Percentiles rank a stretch among this genome's conserved stretches.
phyloP scores from a whole-genome alignment of 2,797 vertebrate genomes.

The Sparidentex hasta region DNA sequence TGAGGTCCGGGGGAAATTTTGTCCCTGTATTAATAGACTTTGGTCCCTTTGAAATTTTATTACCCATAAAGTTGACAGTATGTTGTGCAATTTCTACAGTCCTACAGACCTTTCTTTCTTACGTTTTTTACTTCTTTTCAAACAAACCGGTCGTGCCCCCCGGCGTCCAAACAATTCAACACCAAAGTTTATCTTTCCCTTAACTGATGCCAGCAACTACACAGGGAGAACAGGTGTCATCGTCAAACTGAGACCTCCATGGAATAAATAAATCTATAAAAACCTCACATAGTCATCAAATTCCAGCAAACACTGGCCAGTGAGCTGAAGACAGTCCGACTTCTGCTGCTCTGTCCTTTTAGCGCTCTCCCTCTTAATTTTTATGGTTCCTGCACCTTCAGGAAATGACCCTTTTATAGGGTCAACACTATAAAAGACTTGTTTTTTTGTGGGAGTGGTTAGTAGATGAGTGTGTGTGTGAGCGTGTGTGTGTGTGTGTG shows the following conservation, averaged over 20 bases:
- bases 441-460: constrained; percentile 87
- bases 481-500: constrained; percentile 67
- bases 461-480: constrained; percentile 77
- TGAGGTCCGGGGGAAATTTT: constrained; percentile 88
- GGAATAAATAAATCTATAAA: constrained; percentile 87
- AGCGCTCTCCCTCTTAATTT: constrained; percentile 88
- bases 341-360: constrained; percentile 85
- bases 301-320: constrained; percentile 82
- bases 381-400: constrained; percentile 96
- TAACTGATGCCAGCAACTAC: constrained; percentile 68
- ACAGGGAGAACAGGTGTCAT: constrained; percentile 84
- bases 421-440: constrained; percentile 95
- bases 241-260: constrained; percentile 81
- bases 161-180: constrained; percentile 74
- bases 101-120: constrained; percentile 70
- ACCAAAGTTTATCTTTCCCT: constrained; percentile 75
- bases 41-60: constrained; percentile 96
- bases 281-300: constrained; percentile 85
- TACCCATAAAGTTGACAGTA: constrained; percentile 94
- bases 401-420: constrained; percentile 95
- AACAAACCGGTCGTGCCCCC: constrained; percentile 75
- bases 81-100: constrained; percentile 86
- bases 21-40: constrained; percentile 92
- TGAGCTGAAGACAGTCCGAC: constrained; percentile 82
- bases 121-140: constrained; percentile 78